Conservation (phyloP, 2,797 vertebrate species). For the Morelia viridis region DNA sequence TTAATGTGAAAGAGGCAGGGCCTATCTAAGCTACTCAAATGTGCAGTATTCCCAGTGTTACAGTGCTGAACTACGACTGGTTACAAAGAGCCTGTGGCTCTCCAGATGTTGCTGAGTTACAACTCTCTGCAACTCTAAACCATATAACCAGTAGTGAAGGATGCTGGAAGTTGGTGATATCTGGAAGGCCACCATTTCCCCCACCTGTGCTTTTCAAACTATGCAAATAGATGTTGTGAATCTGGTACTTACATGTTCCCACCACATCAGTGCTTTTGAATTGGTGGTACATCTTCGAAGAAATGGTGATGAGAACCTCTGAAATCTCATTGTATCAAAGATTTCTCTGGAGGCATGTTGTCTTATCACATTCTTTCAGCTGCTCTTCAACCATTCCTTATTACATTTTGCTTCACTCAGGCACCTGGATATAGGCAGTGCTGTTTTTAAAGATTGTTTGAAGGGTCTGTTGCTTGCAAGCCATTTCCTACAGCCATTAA, state of each 20-base stretch:
- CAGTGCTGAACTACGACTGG: background rate
- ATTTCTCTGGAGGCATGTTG: background rate
- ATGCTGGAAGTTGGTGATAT: background rate
- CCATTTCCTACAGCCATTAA: conserved; percentile 7
- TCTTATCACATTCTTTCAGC: background rate
- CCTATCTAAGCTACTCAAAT: background rate
- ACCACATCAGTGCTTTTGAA: background rate
- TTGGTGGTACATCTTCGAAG: background rate
- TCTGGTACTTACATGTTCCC: background rate
- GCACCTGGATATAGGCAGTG: background rate
- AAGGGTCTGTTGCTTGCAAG: background rate
- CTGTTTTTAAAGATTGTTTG: conserved; percentile 27
- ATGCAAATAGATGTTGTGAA: background rate
- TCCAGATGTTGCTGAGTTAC: background rate
- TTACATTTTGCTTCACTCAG: background rate
- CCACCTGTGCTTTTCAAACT: background rate
- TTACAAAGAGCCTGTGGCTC: background rate
- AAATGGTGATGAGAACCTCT: background rate
- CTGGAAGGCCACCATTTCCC: background rate
- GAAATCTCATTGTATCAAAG: background rate
- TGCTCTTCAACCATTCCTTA: background rate
- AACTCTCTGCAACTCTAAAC: background rate
- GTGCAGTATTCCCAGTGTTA: background rate
- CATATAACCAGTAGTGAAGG: background rate
- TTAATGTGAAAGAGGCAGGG: background rate